Evolutionary conservation across 1,140 invertebrate genomes (phyloP), one percentile per base, ranked within the genome.

Genomic region (Brachionus koreanus): DNA sequence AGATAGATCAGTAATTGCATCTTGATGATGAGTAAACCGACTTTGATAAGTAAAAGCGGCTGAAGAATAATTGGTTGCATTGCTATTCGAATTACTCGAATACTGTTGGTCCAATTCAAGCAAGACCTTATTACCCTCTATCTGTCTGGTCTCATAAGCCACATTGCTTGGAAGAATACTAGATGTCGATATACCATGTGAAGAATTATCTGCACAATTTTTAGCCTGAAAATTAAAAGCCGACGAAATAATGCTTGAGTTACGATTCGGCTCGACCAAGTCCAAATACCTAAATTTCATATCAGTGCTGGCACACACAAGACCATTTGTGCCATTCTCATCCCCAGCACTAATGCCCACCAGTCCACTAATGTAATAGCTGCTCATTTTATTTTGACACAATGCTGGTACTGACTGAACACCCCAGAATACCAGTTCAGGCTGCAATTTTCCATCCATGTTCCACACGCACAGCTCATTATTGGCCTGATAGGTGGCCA

Each of bases 401-500:
- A 79, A n/a, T n/a, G 76, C 46, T 5, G 76, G 49, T 23, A 79
- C 76, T 19, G 49, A 61, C n/a, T 79, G 76, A 7, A 79, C 76
- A 29, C 76, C 76, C 76, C 76, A 79, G n/a, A 79, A 79, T 7
- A 79, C 76, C 25, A 61, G 35, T 13, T 79, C 76, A 12, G 76
- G 76, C 25, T 79, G 46, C 6, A 25, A 5, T 23, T 10, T 39
- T 4, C 33, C 29, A 46, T 74, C 42, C 49, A 65, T 61, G 39
- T 79, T 79, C 76, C 76, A 79, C 10, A 79, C 49, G 43, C 35
- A 61, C n/a, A 79, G 23, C 33, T 79, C 76, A 29, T 79, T 79
- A 42, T 79, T 79, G 2, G 33, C 76, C 12, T 61, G 49, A 43
- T 79, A 79, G 2, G 76, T 37, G 4, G 76, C 76, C 6, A 79